Evolutionary conservation across 2,888 invertebrate genomes (phyloP).

Genomic region (Archips crataeganus): DNA sequence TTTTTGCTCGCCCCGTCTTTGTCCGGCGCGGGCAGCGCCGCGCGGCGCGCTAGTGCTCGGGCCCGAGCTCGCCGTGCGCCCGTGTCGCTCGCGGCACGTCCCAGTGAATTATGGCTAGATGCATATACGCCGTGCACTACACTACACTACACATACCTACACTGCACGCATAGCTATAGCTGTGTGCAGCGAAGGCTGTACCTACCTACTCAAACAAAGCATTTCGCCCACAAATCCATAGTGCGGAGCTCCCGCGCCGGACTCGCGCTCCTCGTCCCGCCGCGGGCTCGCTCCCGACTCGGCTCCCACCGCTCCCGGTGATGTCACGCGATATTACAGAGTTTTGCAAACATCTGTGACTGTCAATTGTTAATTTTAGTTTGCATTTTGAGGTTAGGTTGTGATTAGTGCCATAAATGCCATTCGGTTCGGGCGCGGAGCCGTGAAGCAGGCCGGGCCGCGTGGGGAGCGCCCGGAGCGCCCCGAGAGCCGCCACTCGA

Average conservation of each 20-base stretch:
- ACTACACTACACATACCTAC: constrained; percentile 69
- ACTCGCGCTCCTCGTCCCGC: constrained; percentile 69
- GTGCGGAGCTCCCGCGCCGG: constrained; percentile 64
- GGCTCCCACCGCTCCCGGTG: constrained; percentile 65
- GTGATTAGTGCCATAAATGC: constrained; percentile 63
- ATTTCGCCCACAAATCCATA: constrained; percentile 78
- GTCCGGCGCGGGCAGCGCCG: constrained; percentile 54
- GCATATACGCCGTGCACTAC: constrained; percentile 70
- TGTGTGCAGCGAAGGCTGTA: constrained; percentile 81
- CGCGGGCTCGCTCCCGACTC: constrained; percentile 47
- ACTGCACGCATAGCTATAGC: constrained; percentile 73
- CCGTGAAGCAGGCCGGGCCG: constrained; percentile 30
- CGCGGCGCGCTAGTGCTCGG: constrained; percentile 58
- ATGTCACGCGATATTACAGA: constrained; percentile 66
- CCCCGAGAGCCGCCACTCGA: constrained; percentile 1
- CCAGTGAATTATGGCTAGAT: constrained; percentile 75
- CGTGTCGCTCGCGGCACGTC: constrained; percentile 62
- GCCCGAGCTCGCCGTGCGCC: constrained; percentile 56
- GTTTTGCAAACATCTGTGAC: constrained; percentile 77
- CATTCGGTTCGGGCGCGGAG: constrained; percentile 44
- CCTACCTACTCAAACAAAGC: constrained; percentile 83
- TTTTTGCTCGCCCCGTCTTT: constrained; percentile 70
- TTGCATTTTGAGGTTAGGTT: constrained; percentile 82
- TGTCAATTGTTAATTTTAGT: constrained; percentile 70
- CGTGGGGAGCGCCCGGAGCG: constrained; percentile 24